A percentile compares a stretch with the other conserved stretches of the same genome.
Evolutionary conservation across 2,888 invertebrate species (phyloP).

Genomic region (Vannuccia rotundouncinata): DNA sequence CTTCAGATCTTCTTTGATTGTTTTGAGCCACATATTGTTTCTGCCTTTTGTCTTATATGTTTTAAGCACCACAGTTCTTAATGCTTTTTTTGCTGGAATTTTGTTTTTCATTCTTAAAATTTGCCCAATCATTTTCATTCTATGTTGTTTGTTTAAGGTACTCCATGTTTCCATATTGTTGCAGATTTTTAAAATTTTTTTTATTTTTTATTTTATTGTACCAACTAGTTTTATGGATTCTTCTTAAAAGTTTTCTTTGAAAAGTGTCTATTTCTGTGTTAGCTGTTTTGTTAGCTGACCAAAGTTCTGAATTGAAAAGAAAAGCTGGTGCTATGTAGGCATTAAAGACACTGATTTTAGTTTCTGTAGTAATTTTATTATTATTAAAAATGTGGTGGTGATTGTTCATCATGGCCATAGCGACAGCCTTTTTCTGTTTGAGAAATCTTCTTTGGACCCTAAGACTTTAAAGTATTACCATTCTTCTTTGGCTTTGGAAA

Average conservation of each 20-base stretch:
- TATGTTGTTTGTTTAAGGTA: background rate
- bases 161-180: background rate
- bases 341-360: constrained; percentile 17
- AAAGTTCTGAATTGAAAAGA: constrained; percentile 3
- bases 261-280: constrained; percentile 5
- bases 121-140: background rate
- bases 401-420: constrained; percentile 17
- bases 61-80: background rate
- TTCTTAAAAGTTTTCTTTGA: constrained; percentile 16
- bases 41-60: background rate
- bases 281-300: background rate
- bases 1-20: background rate
- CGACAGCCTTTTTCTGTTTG: constrained; percentile 12
- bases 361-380: background rate
- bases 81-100: background rate
- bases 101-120: background rate
- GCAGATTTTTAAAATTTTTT: background rate
- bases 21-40: constrained; percentile 6
- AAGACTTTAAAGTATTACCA: background rate
- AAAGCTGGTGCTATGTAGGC: constrained; percentile 21
- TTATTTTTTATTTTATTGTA: background rate
- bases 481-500: background rate
- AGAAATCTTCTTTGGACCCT: constrained; percentile 14
- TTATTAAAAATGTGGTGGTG: constrained; percentile 17
- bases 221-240: constrained; percentile 7